Evolutionary conservation across 2,888 invertebrate genomes (phyloP), one percentile per base, ranked within the genome.

Genomic region (Noctua janthe): DNA sequence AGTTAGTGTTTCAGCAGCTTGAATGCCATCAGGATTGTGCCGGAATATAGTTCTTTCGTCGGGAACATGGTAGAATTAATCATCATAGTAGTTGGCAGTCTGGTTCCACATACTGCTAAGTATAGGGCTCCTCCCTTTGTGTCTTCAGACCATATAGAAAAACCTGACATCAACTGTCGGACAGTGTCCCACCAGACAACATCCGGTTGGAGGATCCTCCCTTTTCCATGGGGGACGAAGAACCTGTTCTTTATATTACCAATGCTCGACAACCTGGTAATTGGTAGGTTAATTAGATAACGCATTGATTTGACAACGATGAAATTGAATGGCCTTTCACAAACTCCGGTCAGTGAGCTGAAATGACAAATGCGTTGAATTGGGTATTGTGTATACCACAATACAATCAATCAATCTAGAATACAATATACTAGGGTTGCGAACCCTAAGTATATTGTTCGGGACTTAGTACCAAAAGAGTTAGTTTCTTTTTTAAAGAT

Each of bases 321-420:
- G 17, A 51, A 62, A 79, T 74, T 72, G 47, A 71, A 59, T 43
- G 8, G 51, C 29, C 20, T 51, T 62, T 43, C 56, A 73, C 51
- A 15, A 20, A 10, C 20, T 15, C 13, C 7, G 59, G 39, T 81
- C 56, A 39, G 81, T 56, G 35, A 62, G 49, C 49, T 51, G 39
- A 81, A 51, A 29, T 81, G 29, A 81, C 47, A 70, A 78, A 80
- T 59, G 20, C 23, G 56, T 6, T 51, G 29, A 23, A 23, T 72
- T 15, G 8, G 29, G 49, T 17, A 62, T 79, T 79, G 72, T 51
- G 29, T 56, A 10, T n/a, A n/a, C 17, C 5, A 81, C 59, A 79
- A 81, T 74, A 64, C 43, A 20, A 62, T n/a, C 82, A 54, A 79
- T 80, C 43, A 74, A 74, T 54, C 74, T 74, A 54, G 43, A 54